Evolutionary conservation across 2,888 invertebrate species (phyloP).

Genomic region (Pterobdella sp.): DNA sequence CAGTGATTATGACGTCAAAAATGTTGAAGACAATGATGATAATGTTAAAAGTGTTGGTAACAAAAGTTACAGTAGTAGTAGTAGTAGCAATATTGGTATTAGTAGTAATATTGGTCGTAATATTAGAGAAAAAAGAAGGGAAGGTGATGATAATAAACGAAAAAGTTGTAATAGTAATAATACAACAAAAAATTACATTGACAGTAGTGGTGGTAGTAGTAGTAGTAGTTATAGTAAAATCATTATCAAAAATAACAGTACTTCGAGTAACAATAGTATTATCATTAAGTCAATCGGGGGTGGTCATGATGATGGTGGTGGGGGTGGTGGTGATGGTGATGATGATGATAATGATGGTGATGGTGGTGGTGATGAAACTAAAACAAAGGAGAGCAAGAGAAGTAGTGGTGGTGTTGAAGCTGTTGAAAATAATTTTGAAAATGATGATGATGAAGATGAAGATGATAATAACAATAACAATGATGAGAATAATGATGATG

Average conservation of each 20-base stretch:
- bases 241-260: neutral
- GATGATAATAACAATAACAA: slow-evolving; percentile 21
- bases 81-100: slow-evolving; percentile 15
- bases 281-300: neutral
- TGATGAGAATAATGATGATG: slow-evolving; percentile 8
- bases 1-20: neutral
- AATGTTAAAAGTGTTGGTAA: neutral
- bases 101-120: slow-evolving; percentile 15
- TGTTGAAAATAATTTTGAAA: neutral
- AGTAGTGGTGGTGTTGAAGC: neutral
- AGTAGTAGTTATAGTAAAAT: neutral
- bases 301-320: neutral
- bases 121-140: neutral
- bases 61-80: slow-evolving; percentile 15
- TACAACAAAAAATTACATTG: slow-evolving; percentile 8
- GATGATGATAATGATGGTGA: neutral
- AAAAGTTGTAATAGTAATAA: slow-evolving; percentile 16
- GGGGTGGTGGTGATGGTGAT: neutral
- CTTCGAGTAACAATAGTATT: neutral
- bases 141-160: slow-evolving; percentile 5
- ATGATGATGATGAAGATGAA: slow-evolving; percentile 8
- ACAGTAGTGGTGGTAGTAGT: slow-evolving; percentile 8
- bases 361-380: neutral
- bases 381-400: neutral
- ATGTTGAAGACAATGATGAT: neutral